Evolutionary conservation across 2,888 invertebrate genomes (phyloP).

Genomic region (Heteromurus nitidus): DNA sequence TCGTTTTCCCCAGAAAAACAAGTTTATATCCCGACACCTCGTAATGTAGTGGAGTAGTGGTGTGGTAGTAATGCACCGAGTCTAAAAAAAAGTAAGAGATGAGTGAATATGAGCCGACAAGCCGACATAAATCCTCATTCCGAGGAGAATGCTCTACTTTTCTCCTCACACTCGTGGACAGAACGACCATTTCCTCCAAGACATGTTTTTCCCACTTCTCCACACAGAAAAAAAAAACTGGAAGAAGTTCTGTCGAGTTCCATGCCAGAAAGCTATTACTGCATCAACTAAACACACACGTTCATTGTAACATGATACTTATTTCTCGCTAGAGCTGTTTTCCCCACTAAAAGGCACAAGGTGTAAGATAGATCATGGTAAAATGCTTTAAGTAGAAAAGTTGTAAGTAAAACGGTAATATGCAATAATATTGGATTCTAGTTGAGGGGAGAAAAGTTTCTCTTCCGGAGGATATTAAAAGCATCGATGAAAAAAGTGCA

Average conservation of each 20-base stretch:
- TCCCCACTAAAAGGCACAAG: too few species aligned
- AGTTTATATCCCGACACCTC: constrained; percentile 6
- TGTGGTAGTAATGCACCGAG: constrained; percentile 19
- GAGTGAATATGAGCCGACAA: constrained; percentile 62
- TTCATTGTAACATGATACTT: too few species aligned
- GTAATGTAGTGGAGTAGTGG: background rate
- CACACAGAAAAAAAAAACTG: background rate
- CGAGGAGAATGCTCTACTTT: constrained; percentile 36
- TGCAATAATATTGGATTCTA: constrained; percentile 3
- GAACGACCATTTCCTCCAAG: constrained; percentile 42
- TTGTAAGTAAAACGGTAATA: too few species aligned
- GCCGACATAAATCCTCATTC: constrained; percentile 65
- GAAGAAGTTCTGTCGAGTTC: too few species aligned
- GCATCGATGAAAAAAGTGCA: constrained; percentile 12
- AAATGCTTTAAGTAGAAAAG: too few species aligned
- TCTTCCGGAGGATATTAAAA: background rate
- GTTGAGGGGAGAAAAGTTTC: background rate
- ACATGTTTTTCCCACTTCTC: background rate
- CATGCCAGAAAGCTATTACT: too few species aligned
- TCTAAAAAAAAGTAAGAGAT: constrained; percentile 32
- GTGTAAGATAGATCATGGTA: too few species aligned
- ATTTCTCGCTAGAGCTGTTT: too few species aligned
- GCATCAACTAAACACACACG: too few species aligned
- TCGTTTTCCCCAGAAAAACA: background rate
- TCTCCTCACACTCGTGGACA: constrained; percentile 42